Percentiles rank a stretch among this genome's conserved stretches.
These are phyloP conservation scores for Ovis canadensis DNA, from an alignment of 2,113 vertebrate species.

Conservation along the genomic window DNA sequence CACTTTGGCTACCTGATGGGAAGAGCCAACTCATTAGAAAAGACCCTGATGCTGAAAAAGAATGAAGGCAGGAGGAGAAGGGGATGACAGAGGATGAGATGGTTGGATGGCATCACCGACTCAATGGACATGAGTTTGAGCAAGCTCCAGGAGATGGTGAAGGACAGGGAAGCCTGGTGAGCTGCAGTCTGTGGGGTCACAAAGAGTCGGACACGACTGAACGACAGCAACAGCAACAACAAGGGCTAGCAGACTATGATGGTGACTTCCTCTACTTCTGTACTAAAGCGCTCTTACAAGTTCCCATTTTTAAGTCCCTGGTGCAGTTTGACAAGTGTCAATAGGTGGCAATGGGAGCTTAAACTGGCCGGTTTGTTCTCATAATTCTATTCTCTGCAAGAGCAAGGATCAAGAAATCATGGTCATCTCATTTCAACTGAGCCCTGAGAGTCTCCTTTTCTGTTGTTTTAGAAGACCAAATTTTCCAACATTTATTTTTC, in stretches of 20 bases:
- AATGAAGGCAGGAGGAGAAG: neutral
- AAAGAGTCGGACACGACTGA: neutral
- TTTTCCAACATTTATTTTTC: neutral
- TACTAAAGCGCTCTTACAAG: neutral
- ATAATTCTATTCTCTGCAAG: neutral
- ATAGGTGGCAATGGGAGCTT: neutral
- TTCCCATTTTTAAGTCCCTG: neutral
- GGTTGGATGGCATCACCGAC: neutral
- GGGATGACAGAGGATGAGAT: neutral
- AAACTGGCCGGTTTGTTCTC: neutral
- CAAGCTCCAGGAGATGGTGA: neutral
- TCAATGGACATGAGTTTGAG: neutral
- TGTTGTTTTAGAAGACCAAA: neutral
- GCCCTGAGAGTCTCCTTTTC: neutral
- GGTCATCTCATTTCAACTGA: neutral
- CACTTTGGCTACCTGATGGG: neutral
- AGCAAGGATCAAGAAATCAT: neutral
- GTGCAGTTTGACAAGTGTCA: neutral
- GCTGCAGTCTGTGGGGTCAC: neutral
- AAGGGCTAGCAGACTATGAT: neutral
- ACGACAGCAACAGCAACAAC: accelerated
- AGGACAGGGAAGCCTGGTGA: accelerated
- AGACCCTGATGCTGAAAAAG: neutral
- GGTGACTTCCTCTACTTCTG: neutral
- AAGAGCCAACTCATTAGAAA: neutral